Evolutionary conservation across 2,113 vertebrate species (phyloP), one percentile per base, ranked within the genome.

Genomic region (Notarius quadriscutis): DNA sequence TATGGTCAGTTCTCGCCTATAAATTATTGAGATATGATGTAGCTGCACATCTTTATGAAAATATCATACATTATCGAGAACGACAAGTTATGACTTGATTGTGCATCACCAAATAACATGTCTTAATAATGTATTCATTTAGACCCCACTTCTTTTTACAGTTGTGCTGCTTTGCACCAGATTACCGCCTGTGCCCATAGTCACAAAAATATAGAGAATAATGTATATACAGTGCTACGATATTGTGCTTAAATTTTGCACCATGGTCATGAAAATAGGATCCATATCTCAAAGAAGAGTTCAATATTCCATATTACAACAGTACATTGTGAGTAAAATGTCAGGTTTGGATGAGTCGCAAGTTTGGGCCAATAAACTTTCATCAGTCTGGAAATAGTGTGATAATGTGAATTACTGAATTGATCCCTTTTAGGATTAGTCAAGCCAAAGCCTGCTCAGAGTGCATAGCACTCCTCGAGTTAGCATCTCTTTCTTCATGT

Each of bases 391-490:
- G 41, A 50, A 71, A 81, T 51, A 25, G 79, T 62, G n/a, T 58
- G 58, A 63, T 77, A 83, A 22, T 67, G 58, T 79, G 74, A 63
- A n/a, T 69, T 50, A 67, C 60, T 67, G 62, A 79, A 63, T 86
- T 79, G 75, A 63, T 55, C 50, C 83, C 18, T 85, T 63, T 92
- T 91, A 94, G 93, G 90, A 91, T 93, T 88, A 90, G 30, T 77
- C 91, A 91, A 93, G 92, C 92, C 91, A 93, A 86, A 84, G 77
- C 72, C 72, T n/a, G 57, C 57, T 50, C 77, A 79, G 71, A 83
- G 84, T 55, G 57, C 57, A 63, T 79, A 82, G 78, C 58, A 69
- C 55, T 74, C 69, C 75, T 80, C 85, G 11, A 57, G 60, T 81
- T 79, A 30, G 71, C 75, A 69, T 82, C 72, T 91, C 91, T 86